Conservation (phyloP, 2,797 vertebrate species). For the Alfaro cultratus region DNA sequence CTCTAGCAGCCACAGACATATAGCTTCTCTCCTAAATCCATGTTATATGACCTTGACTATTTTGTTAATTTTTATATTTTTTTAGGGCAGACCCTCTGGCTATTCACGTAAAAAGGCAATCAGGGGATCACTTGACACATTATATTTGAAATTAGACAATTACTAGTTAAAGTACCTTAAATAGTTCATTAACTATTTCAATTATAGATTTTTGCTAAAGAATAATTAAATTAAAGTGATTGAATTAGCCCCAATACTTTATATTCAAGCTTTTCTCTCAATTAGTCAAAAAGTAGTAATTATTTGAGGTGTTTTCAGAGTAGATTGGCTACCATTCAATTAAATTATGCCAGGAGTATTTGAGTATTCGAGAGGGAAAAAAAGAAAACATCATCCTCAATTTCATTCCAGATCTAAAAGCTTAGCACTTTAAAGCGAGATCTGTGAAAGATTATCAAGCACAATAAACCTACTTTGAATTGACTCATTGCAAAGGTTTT, state of each 20-base stretch:
- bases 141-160: slow-evolving; percentile 66
- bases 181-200: slow-evolving; percentile 77
- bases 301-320: slow-evolving; percentile 54
- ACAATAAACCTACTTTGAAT: slow-evolving; percentile 15
- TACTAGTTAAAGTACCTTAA: slow-evolving; percentile 63
- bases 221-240: slow-evolving; percentile 74
- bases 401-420: background rate
- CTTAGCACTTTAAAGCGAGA: slow-evolving; percentile 7
- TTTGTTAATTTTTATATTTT: slow-evolving; percentile 72
- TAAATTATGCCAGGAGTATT: slow-evolving; percentile 2
- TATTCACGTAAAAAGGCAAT: slow-evolving; percentile 65
- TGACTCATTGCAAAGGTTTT: slow-evolving; percentile 23
- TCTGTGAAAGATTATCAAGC: slow-evolving; percentile 11
- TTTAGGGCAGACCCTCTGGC: slow-evolving; percentile 75
- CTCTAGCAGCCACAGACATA: slow-evolving; percentile 53
- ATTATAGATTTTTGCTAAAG: slow-evolving; percentile 65
- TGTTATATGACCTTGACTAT: slow-evolving; percentile 73
- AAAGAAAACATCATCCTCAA: background rate
- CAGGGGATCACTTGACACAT: slow-evolving; percentile 70
- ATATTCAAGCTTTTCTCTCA: slow-evolving; percentile 54
- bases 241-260: slow-evolving; percentile 63
- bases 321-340: slow-evolving; percentile 25
- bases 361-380: background rate
- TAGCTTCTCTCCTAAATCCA: slow-evolving; percentile 50
- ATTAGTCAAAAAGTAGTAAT: slow-evolving; percentile 61